These are phyloP conservation scores for Mesorhabditis sp. DNA, from an alignment of 2,888 invertebrate genomes.

Conservation along the genomic window DNA sequence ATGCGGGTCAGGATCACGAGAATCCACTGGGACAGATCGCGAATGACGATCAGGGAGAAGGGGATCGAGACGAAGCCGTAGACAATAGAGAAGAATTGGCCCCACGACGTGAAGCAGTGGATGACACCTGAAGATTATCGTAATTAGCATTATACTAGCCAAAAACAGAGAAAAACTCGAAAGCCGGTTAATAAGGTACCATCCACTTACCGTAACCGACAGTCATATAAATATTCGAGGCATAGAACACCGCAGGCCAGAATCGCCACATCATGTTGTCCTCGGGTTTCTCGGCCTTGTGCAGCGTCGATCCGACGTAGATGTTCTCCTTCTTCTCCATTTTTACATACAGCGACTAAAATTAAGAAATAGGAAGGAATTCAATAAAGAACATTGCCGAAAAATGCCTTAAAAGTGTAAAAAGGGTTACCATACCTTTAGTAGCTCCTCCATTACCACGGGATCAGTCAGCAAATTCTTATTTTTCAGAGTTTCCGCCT, in stretches of 20 bases:
- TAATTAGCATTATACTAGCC: not conserved
- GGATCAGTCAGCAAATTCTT: no score
- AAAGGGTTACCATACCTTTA: no score
- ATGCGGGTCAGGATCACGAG: not conserved
- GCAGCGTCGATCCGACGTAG: conserved; percentile 2
- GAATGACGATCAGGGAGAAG: not conserved
- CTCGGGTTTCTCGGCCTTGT: not conserved
- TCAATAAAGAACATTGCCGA: not conserved
- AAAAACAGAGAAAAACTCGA: not conserved
- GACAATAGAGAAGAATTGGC: conserved; percentile 4
- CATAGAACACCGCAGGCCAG: not conserved
- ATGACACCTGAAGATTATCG: conserved; percentile 4
- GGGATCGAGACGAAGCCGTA: conserved; percentile 6
- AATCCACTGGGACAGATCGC: not conserved
- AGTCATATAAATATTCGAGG: not conserved
- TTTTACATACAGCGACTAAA: not conserved
- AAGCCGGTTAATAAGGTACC: not conserved
- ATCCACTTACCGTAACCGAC: conserved; percentile 2
- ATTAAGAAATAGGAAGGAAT: not conserved
- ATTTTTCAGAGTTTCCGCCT: no score
- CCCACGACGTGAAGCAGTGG: not conserved
- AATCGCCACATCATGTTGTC: conserved; percentile 3
- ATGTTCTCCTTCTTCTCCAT: conserved; percentile 4
- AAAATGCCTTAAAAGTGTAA: no score
- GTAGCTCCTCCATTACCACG: no score